Evolutionary conservation across 2,797 vertebrate species (phyloP).

Genomic region (Nothura maculosa): DNA sequence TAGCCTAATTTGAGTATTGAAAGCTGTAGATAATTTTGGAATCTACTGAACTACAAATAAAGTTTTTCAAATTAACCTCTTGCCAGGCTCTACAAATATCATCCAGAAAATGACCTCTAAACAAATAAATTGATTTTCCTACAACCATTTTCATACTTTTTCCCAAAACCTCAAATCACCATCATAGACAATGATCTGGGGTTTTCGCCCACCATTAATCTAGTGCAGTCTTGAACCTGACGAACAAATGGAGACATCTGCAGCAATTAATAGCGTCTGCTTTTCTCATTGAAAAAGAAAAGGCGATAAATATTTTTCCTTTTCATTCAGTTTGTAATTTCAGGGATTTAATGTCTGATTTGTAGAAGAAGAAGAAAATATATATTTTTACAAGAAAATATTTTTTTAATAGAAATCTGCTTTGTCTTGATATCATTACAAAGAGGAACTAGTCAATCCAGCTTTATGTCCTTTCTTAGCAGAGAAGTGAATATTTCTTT

Average conservation of each 20-base stretch:
- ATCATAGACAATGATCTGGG: neutral
- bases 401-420: neutral
- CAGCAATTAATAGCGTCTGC: neutral
- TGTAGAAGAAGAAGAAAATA: no score
- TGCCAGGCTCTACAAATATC: conserved; percentile 18
- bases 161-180: neutral
- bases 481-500: neutral
- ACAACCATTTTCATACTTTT: neutral
- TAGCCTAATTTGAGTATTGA: conserved; percentile 27
- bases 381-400: no score
- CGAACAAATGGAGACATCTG: neutral
- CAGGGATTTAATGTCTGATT: neutral
- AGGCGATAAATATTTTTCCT: neutral
- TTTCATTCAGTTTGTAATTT: neutral
- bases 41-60: neutral
- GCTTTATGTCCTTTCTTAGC: neutral
- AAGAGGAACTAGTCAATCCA: neutral
- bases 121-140: conserved; percentile 50
- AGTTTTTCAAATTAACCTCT: conserved; percentile 51
- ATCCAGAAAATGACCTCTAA: conserved; percentile 56
- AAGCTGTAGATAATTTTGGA: conserved; percentile 14
- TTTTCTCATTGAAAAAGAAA: neutral
- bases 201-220: neutral
- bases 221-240: neutral
- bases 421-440: neutral